Base-by-base conservation (phyloP, 2,888 invertebrate genomes). In the Spatulosminthurus flaviceps region DNA sequence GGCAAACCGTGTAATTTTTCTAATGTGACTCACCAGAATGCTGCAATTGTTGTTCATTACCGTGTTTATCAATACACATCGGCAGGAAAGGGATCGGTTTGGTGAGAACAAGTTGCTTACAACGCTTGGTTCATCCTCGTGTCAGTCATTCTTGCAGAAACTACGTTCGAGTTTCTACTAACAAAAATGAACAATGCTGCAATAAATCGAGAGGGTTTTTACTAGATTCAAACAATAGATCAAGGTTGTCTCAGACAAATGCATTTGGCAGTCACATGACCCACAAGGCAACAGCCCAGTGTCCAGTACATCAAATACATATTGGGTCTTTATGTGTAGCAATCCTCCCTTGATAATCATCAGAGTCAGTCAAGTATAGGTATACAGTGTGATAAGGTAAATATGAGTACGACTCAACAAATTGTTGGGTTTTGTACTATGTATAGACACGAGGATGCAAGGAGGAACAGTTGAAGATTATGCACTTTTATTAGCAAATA, bases 401-500 rank as follows among this genome's bases (percentile, higher is more conserved):
- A n/a, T n/a, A n/a, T n/a, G n/a, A n/a, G n/a, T n/a, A n/a, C n/a
- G n/a, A n/a, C n/a, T n/a, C n/a, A n/a, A n/a, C n/a, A n/a, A n/a
- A n/a, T n/a, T n/a, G n/a, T n/a, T n/a, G n/a, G n/a, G n/a, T n/a
- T n/a, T n/a, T n/a, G n/a, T n/a, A n/a, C n/a, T n/a, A n/a, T n/a
- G n/a, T n/a, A n/a, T n/a, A n/a, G n/a, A n/a, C n/a, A n/a, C n/a
- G n/a, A n/a, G n/a, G n/a, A n/a, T n/a, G n/a, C n/a, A n/a, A n/a
- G n/a, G n/a, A n/a, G n/a, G n/a, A n/a, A n/a, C n/a, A n/a, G n/a
- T 34, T 34, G 5, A 34, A 34, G 34, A 34, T 9, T 16, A 51
- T 51, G 51, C 51, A 51, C 51, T 51, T 51, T 51, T 51, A 51
- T 51, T 51, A 51, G 51, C 51, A n/a, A 51, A 51, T 51, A 19